Evolutionary conservation across 2,113 vertebrate genomes (phyloP).

Genomic region (Garra rufa): DNA sequence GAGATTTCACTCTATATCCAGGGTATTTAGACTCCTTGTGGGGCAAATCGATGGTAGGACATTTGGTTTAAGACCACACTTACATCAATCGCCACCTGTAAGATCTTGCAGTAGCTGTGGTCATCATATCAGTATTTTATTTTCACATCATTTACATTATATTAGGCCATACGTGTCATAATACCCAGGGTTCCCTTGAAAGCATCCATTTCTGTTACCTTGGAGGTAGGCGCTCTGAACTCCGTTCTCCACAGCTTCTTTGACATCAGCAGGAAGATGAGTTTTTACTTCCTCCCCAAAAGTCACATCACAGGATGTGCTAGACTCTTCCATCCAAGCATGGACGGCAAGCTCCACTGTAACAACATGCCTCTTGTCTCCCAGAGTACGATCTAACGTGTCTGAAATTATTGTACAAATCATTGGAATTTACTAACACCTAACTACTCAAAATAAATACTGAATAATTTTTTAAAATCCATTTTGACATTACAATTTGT

Average conservation of each 20-base stretch:
- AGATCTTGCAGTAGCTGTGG: no score
- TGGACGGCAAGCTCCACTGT: slow-evolving; percentile 77
- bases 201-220: slow-evolving; percentile 74
- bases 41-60: no score
- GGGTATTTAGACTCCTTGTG: no score
- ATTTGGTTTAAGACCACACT: no score
- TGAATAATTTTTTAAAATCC: background rate
- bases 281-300: slow-evolving; percentile 65
- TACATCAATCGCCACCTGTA: no score
- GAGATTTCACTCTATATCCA: no score
- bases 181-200: no score
- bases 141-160: no score
- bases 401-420: slow-evolving; percentile 71
- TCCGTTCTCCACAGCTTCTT: slow-evolving; percentile 85
- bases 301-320: slow-evolving; percentile 63
- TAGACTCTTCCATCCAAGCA: slow-evolving; percentile 64
- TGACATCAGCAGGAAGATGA: slow-evolving; percentile 72
- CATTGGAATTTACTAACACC: background rate
- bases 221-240: slow-evolving; percentile 83
- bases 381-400: slow-evolving; percentile 85
- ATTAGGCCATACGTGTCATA: no score
- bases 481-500: background rate
- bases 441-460: background rate
- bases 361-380: slow-evolving; percentile 85
- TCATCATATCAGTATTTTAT: no score